Base-by-base conservation (phyloP, 37 sponge, comb jelly and placozoan genomes). In the Lycopodina hypogea region DNA sequence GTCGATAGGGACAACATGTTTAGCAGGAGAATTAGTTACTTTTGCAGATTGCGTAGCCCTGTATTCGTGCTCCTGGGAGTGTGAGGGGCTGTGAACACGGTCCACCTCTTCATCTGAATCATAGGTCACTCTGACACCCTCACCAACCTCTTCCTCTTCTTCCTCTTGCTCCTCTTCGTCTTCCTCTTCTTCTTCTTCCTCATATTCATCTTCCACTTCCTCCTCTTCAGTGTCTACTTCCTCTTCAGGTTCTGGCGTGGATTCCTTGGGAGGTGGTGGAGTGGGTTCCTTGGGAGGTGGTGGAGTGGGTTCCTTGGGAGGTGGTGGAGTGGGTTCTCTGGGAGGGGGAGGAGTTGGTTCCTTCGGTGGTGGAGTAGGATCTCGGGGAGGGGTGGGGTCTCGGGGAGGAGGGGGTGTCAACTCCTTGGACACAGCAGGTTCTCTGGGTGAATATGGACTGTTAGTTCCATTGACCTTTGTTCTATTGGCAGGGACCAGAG, bases 261-360 rank as follows among this genome's bases (percentile, higher is more conserved):
- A 79, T 51, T 83, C 81, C 56, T 26, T 79, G 21, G 75, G 52
- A 26, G 87, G 83, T 34, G 74, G 67, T 26, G 82, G 84, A 40
- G 60, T 59, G 42, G 70, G 77, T 38, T 70, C 84, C 21, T 41
- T 33, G 17, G 78, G 52, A 18, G 77, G 77, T 57, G 17, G n/a
- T 35, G 75, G 85, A 30, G 63, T 63, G 33, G 78, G 78, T 34
- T 72, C 85, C 11, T 38, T 39, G 8, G 78, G 63, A 24, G 75
- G 76, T 42, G 74, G 67, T 12, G 83, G 85, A n/a, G 64, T 72
- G 26, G 71, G 78, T 63, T 72, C 85, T 15, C 40, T 52, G 2
- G 77, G 70, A 37, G 75, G 77, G 66, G n/a, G 26, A 34, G 75
- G 85, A 30, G 63, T 63, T 21, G 78, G 78, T 51, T 72, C 85